Conservation (phyloP, 2,113 vertebrate genomes). For the Holacanthus passer region DNA sequence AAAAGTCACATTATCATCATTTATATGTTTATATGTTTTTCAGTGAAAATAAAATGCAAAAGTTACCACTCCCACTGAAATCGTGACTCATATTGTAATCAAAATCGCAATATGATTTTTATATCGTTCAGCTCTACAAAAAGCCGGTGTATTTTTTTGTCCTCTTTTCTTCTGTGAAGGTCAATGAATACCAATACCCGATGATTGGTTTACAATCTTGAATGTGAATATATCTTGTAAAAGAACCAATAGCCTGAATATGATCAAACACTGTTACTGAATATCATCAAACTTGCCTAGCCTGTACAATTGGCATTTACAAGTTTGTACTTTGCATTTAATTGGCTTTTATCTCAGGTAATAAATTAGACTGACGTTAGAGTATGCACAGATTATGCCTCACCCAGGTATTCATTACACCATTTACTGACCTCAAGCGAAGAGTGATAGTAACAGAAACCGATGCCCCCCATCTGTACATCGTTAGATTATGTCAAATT, state of each 20-base stretch:
- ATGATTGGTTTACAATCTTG: background rate
- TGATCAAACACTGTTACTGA: background rate
- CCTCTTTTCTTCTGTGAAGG: background rate
- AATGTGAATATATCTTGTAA: background rate
- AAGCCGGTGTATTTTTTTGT: no score
- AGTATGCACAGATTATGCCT: background rate
- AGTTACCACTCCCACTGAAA: no score
- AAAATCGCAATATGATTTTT: no score
- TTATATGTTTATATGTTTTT: no score
- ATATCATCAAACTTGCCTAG: no score
- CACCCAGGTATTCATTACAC: no score
- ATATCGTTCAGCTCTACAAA: no score
- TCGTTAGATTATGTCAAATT: background rate
- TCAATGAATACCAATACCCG: background rate
- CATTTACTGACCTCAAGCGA: background rate
- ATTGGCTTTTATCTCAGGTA: background rate
- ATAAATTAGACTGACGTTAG: background rate
- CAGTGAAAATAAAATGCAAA: no score
- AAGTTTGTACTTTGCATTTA: background rate
- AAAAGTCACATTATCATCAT: no score
- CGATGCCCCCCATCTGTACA: fast-evolving
- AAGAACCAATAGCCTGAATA: background rate
- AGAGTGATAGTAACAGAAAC: background rate
- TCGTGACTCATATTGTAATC: no score
- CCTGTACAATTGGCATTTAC: background rate